phyloP scores from a whole-genome alignment of 2,888 invertebrate genomes.

The Galeruca laticollis region DNA sequence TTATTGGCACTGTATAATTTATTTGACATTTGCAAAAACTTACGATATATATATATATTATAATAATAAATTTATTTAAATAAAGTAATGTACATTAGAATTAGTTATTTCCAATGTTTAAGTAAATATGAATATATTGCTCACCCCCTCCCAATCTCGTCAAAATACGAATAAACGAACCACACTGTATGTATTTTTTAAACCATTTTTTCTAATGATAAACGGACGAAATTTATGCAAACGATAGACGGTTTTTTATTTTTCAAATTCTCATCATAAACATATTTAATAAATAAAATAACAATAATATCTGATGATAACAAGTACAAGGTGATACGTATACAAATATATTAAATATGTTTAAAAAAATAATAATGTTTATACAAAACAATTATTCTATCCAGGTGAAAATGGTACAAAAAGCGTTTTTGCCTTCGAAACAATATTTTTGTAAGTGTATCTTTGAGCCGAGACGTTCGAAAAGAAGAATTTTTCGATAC shows the following conservation, averaged over 20 bases:
- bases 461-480: constrained; percentile 58
- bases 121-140: too few relatives aligned
- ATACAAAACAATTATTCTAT: constrained; percentile 56
- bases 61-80: too few relatives aligned
- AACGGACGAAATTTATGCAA: too few relatives aligned
- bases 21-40: too few relatives aligned
- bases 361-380: constrained; percentile 49
- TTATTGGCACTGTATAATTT: too few relatives aligned
- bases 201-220: too few relatives aligned
- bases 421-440: constrained; percentile 65
- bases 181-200: too few relatives aligned
- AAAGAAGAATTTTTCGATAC: constrained; percentile 48
- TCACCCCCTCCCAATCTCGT: too few relatives aligned
- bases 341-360: constrained; percentile 42
- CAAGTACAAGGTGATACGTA: constrained; percentile 49
- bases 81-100: too few relatives aligned
- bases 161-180: too few relatives aligned
- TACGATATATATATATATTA: too few relatives aligned
- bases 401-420: constrained; percentile 66
- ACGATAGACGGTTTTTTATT: neutral
- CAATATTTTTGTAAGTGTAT: constrained; percentile 65
- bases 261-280: constrained; percentile 35
- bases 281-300: constrained; percentile 45
- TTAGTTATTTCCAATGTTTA: too few relatives aligned
- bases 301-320: constrained; percentile 35